Evolutionary conservation across 2,888 invertebrate species (phyloP).

Genomic region (Sarcophaga carnaria): DNA sequence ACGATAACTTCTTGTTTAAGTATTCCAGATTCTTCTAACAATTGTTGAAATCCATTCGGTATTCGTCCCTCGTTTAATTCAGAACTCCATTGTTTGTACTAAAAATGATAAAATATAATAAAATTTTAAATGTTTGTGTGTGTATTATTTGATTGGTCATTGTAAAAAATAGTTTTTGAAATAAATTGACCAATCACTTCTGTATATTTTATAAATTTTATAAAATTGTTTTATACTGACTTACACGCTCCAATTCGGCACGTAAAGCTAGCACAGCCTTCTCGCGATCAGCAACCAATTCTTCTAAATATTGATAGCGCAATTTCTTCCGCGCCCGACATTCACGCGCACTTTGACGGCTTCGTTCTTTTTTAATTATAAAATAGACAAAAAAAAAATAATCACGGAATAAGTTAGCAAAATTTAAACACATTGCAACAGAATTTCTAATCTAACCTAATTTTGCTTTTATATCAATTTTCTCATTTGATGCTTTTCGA

Average conservation of each 20-base stretch:
- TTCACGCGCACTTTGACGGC: constrained; percentile 98
- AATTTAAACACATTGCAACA: too few species aligned
- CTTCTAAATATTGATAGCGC: constrained; percentile 97
- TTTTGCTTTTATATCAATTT: constrained; percentile 96
- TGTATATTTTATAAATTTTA: not conserved
- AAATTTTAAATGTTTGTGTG: constrained; percentile 60
- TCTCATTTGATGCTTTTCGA: constrained; percentile 91
- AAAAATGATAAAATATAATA: constrained; percentile 77
- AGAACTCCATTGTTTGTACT: constrained; percentile 91
- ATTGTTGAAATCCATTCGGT: constrained; percentile 89
- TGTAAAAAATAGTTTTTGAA: constrained; percentile 2
- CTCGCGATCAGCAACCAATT: constrained; percentile 95
- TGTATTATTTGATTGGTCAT: not conserved
- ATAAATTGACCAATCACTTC: not conserved
- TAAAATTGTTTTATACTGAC: constrained; percentile 73
- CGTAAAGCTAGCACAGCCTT: constrained; percentile 93
- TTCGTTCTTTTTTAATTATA: constrained; percentile 87
- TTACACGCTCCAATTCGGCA: constrained; percentile 94
- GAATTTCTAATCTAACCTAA: constrained; percentile 84
- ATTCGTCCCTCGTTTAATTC: constrained; percentile 91
- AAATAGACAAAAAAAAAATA: too few species aligned
- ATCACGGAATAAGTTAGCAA: too few species aligned
- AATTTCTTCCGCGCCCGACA: constrained; percentile 98
- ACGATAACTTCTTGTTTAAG: constrained; percentile 85
- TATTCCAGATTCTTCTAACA: constrained; percentile 89